Base-by-base conservation (phyloP, 2,888 invertebrate species). In the Flexamia atlantica region DNA sequence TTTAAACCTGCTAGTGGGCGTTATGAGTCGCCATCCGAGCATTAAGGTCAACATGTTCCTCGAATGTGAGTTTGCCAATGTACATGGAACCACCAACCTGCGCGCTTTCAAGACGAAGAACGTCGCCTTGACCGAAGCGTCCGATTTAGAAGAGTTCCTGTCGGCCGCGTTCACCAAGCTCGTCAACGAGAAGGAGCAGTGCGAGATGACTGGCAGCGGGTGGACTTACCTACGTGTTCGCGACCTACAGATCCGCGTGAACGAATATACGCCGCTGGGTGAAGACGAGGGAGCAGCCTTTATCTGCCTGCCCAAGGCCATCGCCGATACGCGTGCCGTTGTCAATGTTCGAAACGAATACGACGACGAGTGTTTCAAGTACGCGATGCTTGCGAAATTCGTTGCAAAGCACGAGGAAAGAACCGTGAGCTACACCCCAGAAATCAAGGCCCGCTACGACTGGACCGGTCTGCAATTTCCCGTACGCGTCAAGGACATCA, bases 351-450 rank as follows among this genome's bases (percentile, higher is more conserved):
- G 4, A 10, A 72, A 72, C 20, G 7, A 9, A 9, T 14, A 72
- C 30, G 72, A 72, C 36, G 14, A 68, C 23, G 7, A 4, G 5
- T 72, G 32, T 20, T 72, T 72, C 36, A 32, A 36, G 36, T 72
- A 32, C 20, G 32, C 40, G 20, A 40, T 72, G 4, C 36, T 72
- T 7, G 32, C 72, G 68, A 36, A 72, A 72, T 72, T 72, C 20
- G 72, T 72, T 4, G n/a, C 32, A 17, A 9, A 7, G 10, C 20
- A 28, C 20, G 7, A 4, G 4, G 32, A 9, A 10, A 64, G 30
- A 72, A 7, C 72, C 36, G n/a, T 2, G 9, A 72, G 36, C 30
- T 72, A 72, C 36, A 30, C 36, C 2, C 72, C 2, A n/a, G 36
- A 32, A 32, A 2, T 72, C 5, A 36, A 30, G 20, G 7, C 17